Evolutionary conservation across 1,140 invertebrate genomes (phyloP).

Genomic region (Drosophila asahinai): DNA sequence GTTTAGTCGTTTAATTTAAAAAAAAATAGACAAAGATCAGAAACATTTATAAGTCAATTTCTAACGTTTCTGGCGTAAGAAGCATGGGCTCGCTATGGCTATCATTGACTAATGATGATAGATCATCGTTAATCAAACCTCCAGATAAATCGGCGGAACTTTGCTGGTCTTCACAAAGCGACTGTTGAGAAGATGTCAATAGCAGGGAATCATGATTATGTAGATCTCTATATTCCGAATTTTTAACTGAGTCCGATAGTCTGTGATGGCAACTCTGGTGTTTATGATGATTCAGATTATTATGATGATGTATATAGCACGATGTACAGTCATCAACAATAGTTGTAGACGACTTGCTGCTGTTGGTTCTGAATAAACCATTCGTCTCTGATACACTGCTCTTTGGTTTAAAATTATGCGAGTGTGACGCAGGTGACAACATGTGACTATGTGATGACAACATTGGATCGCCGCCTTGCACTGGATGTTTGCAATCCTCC

Average conservation of each 20-base stretch:
- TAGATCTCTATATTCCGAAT: constrained; percentile 24
- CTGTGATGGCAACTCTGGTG: constrained; percentile 31
- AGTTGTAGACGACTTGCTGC: neutral
- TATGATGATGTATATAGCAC: constrained; percentile 34
- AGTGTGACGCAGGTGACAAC: constrained; percentile 87
- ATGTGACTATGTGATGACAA: constrained; percentile 75
- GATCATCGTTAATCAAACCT: constrained; percentile 67
- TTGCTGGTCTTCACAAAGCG: constrained; percentile 63
- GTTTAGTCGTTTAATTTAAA: no score
- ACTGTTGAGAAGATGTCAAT: constrained; percentile 84
- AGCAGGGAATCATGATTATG: constrained; percentile 78
- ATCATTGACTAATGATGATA: constrained; percentile 66
- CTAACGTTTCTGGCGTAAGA: constrained; percentile 65
- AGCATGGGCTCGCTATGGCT: constrained; percentile 61
- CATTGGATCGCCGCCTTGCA: constrained; percentile 89
- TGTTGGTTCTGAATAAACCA: constrained; percentile 8
- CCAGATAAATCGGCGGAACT: constrained; percentile 57
- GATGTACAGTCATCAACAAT: constrained; percentile 20
- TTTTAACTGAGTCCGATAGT: constrained; percentile 22
- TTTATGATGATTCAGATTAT: constrained; percentile 11
- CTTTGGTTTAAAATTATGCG: constrained; percentile 69
- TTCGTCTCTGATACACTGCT: constrained; percentile 10
- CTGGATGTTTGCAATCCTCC: constrained; percentile 90
- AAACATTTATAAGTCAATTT: constrained; percentile 64
- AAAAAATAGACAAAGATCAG: neutral